Evolutionary conservation across 2,113 vertebrate genomes (phyloP), one percentile per base, ranked within the genome.

Genomic region (Taxidea taxus): DNA sequence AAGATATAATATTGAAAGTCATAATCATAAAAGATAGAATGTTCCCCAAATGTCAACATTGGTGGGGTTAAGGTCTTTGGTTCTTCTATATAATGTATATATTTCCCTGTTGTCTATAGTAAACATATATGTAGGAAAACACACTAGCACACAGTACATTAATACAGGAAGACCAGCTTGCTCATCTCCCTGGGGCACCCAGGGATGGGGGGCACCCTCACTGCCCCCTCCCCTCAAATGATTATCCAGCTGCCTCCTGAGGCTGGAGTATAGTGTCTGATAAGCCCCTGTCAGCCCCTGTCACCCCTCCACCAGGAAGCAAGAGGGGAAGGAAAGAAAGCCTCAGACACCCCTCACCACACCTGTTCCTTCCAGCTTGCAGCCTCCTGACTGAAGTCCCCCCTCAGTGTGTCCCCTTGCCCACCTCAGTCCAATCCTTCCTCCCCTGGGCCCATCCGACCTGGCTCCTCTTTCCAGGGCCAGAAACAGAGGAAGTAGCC

Each of bases 61-160:
- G n/a, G 21, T 75, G 78, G 44, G 42, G 13, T 25, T 29, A 74
- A 83, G 44, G 6, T 20, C 64, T 90, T 74, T 44, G 49, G 6
- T 70, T 94, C 25, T 51, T 68, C 12, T 3, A 21, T 34, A 34
- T 75, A n/a, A 68, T 0, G 2, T 74, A 25, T 37, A 7, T 37
- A 27, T 62, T 70, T 60, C 49, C 18, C 16, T 21, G 7, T 70
- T 86, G 39, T 74, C 42, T 82, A 21, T 16, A 60, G 77, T 15
- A 81, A 91, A 77, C 18, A 14, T 2, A 14, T 11, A 49, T 5
- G 31, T 2, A 47, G 81, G 72, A 81, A 62, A 78, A 60, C 58
- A 21, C 1, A 4, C 15, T 25, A 66, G 29, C 47, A 56, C 31
- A n/a, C 4, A 9, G 23, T 14, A 64, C 10, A 0, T n/a, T 7